Evolutionary conservation across 2,888 invertebrate genomes (phyloP).

Genomic region (Brachyptera putata): DNA sequence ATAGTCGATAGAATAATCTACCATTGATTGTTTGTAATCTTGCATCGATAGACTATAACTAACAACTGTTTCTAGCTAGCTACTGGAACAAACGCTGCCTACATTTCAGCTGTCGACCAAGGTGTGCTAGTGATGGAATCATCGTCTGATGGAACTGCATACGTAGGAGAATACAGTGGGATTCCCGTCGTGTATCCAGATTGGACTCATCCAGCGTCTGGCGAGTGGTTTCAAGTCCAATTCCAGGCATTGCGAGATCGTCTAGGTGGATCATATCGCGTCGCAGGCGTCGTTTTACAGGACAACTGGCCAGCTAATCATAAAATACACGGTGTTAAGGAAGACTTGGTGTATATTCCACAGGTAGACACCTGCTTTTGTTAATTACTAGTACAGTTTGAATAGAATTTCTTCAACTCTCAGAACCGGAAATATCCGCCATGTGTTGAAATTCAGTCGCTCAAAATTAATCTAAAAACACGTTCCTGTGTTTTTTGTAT

Average conservation of each 20-base stretch:
- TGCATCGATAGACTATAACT: too few relatives aligned
- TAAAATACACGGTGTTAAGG: conserved; percentile 41
- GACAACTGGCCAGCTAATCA: conserved; percentile 55
- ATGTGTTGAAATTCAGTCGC: too few relatives aligned
- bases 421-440: too few relatives aligned
- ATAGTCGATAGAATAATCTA: too few relatives aligned
- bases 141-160: neutral
- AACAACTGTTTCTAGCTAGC: neutral
- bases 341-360: conserved; percentile 49
- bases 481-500: too few relatives aligned
- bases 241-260: conserved; percentile 22
- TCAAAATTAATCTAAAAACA: too few relatives aligned
- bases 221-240: conserved; percentile 35
- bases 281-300: conserved; percentile 47
- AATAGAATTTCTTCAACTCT: too few relatives aligned
- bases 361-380: conserved; percentile 44
- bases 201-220: conserved; percentile 37
- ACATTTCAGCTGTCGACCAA: neutral
- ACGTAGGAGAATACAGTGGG: conserved; percentile 38
- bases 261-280: conserved; percentile 39
- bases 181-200: conserved; percentile 42
- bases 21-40: too few relatives aligned
- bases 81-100: neutral
- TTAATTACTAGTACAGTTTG: too few relatives aligned
- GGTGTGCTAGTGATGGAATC: neutral